Base-by-base conservation (phyloP, 2,113 vertebrate species). In the Ophiodon elongatus region DNA sequence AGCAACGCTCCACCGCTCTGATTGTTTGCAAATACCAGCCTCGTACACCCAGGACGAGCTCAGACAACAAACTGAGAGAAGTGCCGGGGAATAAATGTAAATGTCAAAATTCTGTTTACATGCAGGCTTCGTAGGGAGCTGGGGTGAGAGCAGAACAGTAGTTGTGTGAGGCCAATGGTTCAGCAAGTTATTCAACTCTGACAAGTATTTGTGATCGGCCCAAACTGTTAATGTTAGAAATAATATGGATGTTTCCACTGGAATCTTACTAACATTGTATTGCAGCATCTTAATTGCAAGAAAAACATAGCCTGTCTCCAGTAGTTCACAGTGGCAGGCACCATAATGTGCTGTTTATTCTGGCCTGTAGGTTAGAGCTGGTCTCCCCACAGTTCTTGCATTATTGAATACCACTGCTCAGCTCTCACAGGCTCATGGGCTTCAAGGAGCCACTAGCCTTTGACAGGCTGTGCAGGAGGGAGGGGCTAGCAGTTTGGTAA, bases 401-500 rank as follows among this genome's bases (percentile, higher is more conserved):
- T 77, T 62, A 76, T 76, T 81, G 52, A 54, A 70, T 83, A 25
- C 0, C 31, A 65, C 47, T 35, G 45, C 31, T 78, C 8, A 0
- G 52, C 52, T 71, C 60, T 76, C 66, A 62, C 47, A 83, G 80
- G 71, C 31, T 54, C 52, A 35, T 29, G 52, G 52, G 50, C 52
- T 76, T 43, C 19, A 65, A 9, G 35, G 23, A 65, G 29, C 54
- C 4, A 57, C n/a, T 8, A 37, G 33, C 63, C 57, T 21, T 23
- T n/a, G 31, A 9, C 31, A 9, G 43, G 25, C 25, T 33, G 9
- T 33, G 21, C 8, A 39, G 33, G 15, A 33, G 69, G 27, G 25
- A 56, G 41, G 4, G 2, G 23, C 54, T 8, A 6, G 7, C 23
- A 45, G 57, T 15, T 76, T 35, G 33, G 14, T n/a, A n/a, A n/a